Base-by-base conservation (phyloP, 2,113 vertebrate genomes). In the Aspiorhynchus laticeps region DNA sequence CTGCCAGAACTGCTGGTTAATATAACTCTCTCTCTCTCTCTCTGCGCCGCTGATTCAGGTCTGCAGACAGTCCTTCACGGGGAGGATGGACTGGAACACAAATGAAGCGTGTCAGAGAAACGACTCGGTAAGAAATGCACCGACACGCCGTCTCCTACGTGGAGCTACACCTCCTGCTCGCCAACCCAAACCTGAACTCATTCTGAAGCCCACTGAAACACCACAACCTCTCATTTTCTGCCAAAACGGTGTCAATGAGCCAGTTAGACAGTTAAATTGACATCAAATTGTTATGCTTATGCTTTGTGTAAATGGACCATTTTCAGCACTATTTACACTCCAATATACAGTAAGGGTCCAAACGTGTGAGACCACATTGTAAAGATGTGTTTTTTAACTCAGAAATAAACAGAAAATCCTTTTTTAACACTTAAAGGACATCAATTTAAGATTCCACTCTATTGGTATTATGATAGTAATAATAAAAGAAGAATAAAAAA, bases 21-120 rank as follows among this genome's bases (percentile, higher is more conserved):
- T 51, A 31, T 28, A 67, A 14, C 26, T 48, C 24, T 38, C 17
- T 38, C 56, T 38, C 17, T 38, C 56, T 41, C 36, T 80, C 17
- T 80, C 63, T 26, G 19, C 61, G 12, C 24, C 38, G 26, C 85
- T 80, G 53, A 85, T 83, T 89, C 81, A 85, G 82, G 73, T 63
- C 53, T 63, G 36, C 73, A 17, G 83, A 80, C 76, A 19, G 61
- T 59, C 83, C 85, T 82, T 87, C 33, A 79, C 5, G 24, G 51
- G 56, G 84, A 80, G 77, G 86, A 53, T 65, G 79, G 61, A 86
- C 87, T 53, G 89, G 87, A 65, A 67, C 86, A 80, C 89, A 85
- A 83, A 88, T 75, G 80, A 73, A 91, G 88, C 90, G 83, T 91
- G 92, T 93, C 89, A 87, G 91, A 82, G 46, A 87, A 65, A 85